A percentile compares a stretch with the other conserved stretches of the same genome.
phyloP scores from a whole-genome alignment of 1,140 invertebrate species.

The Drosophila baimaii region DNA sequence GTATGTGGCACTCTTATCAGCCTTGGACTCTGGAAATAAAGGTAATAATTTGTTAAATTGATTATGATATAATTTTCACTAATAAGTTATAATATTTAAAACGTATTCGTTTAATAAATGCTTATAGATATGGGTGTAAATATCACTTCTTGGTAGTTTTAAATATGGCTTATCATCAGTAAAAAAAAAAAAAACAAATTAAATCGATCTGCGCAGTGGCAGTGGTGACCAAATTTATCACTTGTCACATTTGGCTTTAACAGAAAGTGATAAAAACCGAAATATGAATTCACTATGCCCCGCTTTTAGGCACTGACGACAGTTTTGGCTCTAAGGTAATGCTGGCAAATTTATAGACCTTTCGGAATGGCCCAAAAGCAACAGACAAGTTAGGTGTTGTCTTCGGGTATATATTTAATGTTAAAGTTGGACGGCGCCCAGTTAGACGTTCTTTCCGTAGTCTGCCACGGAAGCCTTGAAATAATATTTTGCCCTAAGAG shows the following conservation, averaged over 20 bases:
- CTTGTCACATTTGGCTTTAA: slow-evolving; percentile 50
- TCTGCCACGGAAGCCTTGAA: not conserved
- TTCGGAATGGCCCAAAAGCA: not conserved
- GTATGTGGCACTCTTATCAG: not conserved
- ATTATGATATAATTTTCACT: not conserved
- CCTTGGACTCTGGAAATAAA: slow-evolving; percentile 1
- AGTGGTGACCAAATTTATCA: slow-evolving; percentile 44
- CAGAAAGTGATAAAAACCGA: slow-evolving; percentile 39
- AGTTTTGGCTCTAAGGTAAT: slow-evolving; percentile 47
- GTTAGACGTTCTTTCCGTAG: slow-evolving; percentile 27
- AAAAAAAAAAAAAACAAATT: slow-evolving; percentile 7
- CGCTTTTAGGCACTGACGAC: slow-evolving; percentile 55
- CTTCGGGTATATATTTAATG: slow-evolving; percentile 34
- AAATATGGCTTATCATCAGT: not conserved
- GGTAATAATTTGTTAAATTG: not conserved
- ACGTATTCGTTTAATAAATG: not conserved
- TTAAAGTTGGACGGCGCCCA: slow-evolving; percentile 1
- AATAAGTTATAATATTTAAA: not conserved
- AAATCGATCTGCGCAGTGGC: slow-evolving; percentile 11
- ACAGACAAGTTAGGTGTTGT: slow-evolving; percentile 9
- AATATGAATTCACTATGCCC: slow-evolving; percentile 45
- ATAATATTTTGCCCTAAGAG: not conserved
- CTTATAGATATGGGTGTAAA: not conserved
- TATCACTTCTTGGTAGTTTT: not conserved
- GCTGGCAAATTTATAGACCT: slow-evolving; percentile 56